phyloP scores from a whole-genome alignment of 2,797 vertebrate genomes.

The Alfaro cultratus region DNA sequence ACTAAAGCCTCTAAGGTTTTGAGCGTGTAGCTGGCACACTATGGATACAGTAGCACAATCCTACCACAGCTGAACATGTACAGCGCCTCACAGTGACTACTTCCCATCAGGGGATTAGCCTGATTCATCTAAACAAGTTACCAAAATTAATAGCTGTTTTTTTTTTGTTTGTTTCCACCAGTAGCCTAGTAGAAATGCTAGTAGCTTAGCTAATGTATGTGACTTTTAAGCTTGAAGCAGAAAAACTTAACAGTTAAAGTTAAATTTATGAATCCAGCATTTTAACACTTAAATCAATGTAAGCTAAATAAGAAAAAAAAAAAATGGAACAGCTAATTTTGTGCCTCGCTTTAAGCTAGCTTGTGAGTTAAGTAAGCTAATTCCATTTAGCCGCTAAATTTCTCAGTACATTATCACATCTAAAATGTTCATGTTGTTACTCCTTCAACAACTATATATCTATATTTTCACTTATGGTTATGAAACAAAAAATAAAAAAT shows the following conservation, averaged over 20 bases:
- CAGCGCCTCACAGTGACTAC: constrained; percentile 43
- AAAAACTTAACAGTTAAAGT: neutral
- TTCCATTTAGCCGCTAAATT: neutral
- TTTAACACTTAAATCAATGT: neutral
- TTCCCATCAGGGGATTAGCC: neutral
- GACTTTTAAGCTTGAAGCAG: neutral
- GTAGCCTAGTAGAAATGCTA: neutral
- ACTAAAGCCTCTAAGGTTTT: constrained; percentile 75
- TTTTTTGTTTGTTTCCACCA: neutral
- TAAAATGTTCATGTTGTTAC: neutral
- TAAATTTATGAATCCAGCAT: neutral
- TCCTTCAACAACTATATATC: neutral
- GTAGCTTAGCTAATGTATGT: neutral
- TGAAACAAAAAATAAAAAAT: neutral
- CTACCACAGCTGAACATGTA: constrained; percentile 57
- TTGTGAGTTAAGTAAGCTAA: neutral
- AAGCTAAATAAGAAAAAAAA: neutral
- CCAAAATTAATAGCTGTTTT: neutral
- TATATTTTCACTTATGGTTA: neutral
- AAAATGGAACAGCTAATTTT: too few species aligned
- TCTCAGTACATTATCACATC: neutral
- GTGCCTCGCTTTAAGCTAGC: constrained; percentile 2
- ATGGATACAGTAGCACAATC: constrained; percentile 71
- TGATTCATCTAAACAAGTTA: neutral
- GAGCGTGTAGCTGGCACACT: constrained; percentile 68